phyloP scores from a whole-genome alignment of 2,113 vertebrate species.

The Perca schrenkii region DNA sequence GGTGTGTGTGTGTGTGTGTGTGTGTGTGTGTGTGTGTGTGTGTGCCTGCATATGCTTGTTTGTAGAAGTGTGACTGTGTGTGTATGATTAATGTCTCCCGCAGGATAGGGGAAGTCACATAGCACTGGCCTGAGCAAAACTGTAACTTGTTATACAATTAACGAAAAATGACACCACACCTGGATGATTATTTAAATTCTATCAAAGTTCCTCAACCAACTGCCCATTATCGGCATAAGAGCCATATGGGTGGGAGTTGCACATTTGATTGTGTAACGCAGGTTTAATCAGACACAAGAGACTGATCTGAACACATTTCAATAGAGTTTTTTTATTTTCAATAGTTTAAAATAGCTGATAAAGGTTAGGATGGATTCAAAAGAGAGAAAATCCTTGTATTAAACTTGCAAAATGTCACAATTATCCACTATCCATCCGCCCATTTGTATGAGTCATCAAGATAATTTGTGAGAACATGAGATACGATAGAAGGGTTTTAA shows the following conservation, averaged over 20 bases:
- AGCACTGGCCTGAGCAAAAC: slow-evolving; percentile 16
- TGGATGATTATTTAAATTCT: slow-evolving; percentile 25
- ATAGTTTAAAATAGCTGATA: background rate
- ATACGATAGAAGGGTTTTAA: slow-evolving; percentile 33
- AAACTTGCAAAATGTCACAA: slow-evolving; percentile 39
- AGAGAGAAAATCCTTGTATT: background rate
- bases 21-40: background rate
- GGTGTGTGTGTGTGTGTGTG: background rate
- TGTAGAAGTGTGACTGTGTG: background rate
- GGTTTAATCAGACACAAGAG: slow-evolving; percentile 46
- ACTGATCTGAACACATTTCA: slow-evolving; percentile 19
- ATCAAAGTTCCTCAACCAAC: slow-evolving; percentile 32
- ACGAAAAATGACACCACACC: slow-evolving; percentile 28
- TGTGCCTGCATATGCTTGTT: background rate
- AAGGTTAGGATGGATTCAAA: background rate
- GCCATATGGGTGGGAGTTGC: slow-evolving; percentile 41
- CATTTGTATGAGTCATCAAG: slow-evolving; percentile 50
- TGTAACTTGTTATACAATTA: slow-evolving; percentile 41
- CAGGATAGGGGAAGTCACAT: slow-evolving; percentile 52
- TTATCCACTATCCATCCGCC: slow-evolving; percentile 34
- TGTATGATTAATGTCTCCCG: slow-evolving; percentile 49
- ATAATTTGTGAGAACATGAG: slow-evolving; percentile 60
- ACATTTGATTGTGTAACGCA: slow-evolving; percentile 49
- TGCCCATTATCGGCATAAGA: background rate
- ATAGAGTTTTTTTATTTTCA: background rate